A percentile compares a stretch with the other conserved stretches of the same genome.
Evolutionary conservation across 37 sponge, comb jelly and placozoan species (phyloP).

Genomic region (Dysidea cf. avara): DNA sequence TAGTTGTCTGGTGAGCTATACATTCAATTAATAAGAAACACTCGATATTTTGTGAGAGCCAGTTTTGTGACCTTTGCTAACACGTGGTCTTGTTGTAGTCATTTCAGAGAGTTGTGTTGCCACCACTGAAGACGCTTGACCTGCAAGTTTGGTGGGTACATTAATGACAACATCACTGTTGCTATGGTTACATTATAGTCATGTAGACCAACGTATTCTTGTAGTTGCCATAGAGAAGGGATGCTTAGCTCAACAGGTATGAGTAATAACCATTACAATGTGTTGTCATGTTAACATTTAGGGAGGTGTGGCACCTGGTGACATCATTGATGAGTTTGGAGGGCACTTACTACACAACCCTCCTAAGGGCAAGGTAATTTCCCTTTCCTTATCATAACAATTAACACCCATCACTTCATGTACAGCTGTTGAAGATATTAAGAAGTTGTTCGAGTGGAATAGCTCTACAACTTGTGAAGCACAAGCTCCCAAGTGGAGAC

Average conservation of each 20-base stretch:
- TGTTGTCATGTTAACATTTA: background rate
- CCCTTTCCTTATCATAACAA: too few species aligned
- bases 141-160: slow-evolving; percentile 41
- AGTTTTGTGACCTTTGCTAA: too few species aligned
- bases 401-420: too few species aligned
- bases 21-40: too few species aligned
- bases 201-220: slow-evolving; percentile 31
- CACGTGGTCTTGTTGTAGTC: slow-evolving; percentile 17
- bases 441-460: too few species aligned
- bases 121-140: slow-evolving; percentile 60
- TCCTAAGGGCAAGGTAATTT: slow-evolving; percentile 33
- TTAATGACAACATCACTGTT: background rate
- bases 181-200: slow-evolving; percentile 12
- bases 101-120: slow-evolving; percentile 8
- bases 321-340: slow-evolving; percentile 56
- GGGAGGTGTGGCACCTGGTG: slow-evolving; percentile 53
- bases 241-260: slow-evolving; percentile 42
- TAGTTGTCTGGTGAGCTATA: too few species aligned
- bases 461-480: too few species aligned
- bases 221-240: slow-evolving; percentile 51
- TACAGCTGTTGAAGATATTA: too few species aligned
- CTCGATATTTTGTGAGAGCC: too few species aligned
- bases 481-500: too few species aligned
- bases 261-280: background rate
- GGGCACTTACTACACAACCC: slow-evolving; percentile 29